These are phyloP conservation scores for Crematogaster levior DNA, from an alignment of 2,888 invertebrate genomes.

Conservation along the genomic window DNA sequence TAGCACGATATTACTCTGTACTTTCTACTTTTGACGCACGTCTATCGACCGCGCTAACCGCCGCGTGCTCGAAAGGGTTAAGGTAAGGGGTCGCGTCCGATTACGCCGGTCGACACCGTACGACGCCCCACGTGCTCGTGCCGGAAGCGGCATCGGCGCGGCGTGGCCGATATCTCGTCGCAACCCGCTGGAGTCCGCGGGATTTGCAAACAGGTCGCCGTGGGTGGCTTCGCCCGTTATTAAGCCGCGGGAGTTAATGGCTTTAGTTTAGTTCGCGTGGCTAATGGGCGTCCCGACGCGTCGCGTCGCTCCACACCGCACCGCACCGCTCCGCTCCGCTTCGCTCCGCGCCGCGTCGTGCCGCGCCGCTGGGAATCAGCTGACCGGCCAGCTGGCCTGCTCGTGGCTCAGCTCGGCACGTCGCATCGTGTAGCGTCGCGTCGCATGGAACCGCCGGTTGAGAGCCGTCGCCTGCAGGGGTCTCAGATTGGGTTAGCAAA, in stretches of 20 bases:
- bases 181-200: conserved; percentile 55
- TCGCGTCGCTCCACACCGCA: conserved; percentile 65
- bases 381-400: conserved; percentile 82
- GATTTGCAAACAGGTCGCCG: conserved; percentile 65
- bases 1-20: background rate
- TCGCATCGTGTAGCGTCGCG: conserved; percentile 5
- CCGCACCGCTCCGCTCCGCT: conserved; percentile 52
- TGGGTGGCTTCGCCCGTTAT: conserved; percentile 72
- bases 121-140: conserved; percentile 46
- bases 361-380: conserved; percentile 78
- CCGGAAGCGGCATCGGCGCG: conserved; percentile 38
- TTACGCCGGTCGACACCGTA: conserved; percentile 7
- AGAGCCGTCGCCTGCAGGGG: conserved; percentile 75
- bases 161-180: conserved; percentile 46
- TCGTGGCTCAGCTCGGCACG: conserved; percentile 32
- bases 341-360: conserved; percentile 57
- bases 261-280: conserved; percentile 80
- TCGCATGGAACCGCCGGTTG: conserved; percentile 60
- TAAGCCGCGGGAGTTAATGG: conserved; percentile 80
- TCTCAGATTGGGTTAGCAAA: conserved; percentile 80
- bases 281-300: conserved; percentile 73
- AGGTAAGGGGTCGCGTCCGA: conserved; percentile 33
- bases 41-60: conserved; percentile 6
- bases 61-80: conserved; percentile 21
- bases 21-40: conserved; percentile 3